Evolutionary conservation across 2,113 vertebrate genomes (phyloP).

Genomic region (Stegostoma tigrinum): DNA sequence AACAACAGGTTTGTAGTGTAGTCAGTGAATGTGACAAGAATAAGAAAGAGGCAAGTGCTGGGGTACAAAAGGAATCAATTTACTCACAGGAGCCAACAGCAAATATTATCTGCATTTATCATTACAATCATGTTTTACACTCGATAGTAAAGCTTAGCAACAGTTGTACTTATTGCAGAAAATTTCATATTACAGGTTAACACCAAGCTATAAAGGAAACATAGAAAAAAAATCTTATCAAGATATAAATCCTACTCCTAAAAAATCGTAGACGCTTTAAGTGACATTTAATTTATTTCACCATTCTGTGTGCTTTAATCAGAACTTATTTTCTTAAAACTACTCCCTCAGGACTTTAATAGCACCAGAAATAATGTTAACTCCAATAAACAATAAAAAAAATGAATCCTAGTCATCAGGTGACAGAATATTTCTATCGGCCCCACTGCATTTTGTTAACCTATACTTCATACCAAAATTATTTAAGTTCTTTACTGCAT

Average conservation of each 20-base stretch:
- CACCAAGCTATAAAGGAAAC: neutral
- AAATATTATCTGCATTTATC: neutral
- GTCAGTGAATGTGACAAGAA: neutral
- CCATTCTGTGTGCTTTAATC: neutral
- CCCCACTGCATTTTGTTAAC: neutral
- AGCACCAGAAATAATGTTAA: neutral
- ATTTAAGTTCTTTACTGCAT: neutral
- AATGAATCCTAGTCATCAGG: neutral
- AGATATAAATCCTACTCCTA: neutral
- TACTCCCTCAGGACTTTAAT: neutral
- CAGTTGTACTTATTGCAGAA: neutral
- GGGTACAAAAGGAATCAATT: neutral
- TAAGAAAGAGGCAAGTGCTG: neutral
- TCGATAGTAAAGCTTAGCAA: neutral
- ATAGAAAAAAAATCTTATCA: neutral
- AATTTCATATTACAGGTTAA: neutral
- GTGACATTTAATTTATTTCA: neutral
- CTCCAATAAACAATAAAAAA: neutral
- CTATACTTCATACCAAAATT: neutral
- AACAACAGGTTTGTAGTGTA: constrained; percentile 1
- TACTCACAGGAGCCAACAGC: neutral
- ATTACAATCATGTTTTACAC: neutral
- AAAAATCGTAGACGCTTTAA: no score
- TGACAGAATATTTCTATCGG: neutral
- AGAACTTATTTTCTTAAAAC: neutral